Evolutionary conservation across 2,797 vertebrate genomes (phyloP).

Genomic region (Cetoscarus ocellatus): DNA sequence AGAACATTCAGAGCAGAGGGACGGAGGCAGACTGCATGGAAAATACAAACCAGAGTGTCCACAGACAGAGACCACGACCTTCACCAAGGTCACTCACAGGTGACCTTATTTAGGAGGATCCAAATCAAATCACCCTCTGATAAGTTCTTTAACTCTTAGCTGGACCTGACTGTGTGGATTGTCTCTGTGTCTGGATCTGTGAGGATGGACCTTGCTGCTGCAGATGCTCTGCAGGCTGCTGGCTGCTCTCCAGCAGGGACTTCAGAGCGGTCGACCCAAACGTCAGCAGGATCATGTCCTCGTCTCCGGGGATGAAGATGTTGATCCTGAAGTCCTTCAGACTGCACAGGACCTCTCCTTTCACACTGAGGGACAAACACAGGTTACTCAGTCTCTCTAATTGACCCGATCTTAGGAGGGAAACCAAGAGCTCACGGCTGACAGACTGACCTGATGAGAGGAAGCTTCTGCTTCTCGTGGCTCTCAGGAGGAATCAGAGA

Average conservation of each 20-base stretch:
- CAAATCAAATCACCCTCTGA: too few species aligned
- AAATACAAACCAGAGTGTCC: neutral
- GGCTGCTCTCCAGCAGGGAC: conserved; percentile 1
- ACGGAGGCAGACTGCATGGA: too few species aligned
- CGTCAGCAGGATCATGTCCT: conserved; percentile 85
- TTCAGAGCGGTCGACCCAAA: conserved; percentile 44
- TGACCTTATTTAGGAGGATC: too few species aligned
- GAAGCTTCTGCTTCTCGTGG: conserved; percentile 86
- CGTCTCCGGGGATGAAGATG: conserved; percentile 78
- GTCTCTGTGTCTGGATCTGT: too few species aligned
- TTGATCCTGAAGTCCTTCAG: conserved; percentile 93
- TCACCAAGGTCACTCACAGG: too few species aligned
- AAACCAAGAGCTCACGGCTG: too few species aligned
- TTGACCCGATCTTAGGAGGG: too few species aligned
- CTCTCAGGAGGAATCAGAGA: conserved; percentile 88
- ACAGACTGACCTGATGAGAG: conserved; percentile 87
- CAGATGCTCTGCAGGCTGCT: neutral
- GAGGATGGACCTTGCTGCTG: neutral
- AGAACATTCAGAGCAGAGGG: too few species aligned
- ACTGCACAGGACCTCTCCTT: conserved; percentile 90
- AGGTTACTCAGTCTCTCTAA: too few species aligned
- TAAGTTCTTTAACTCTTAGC: too few species aligned
- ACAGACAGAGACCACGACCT: too few species aligned
- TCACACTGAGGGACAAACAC: conserved; percentile 75
- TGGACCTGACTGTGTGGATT: too few species aligned